phyloP scores from a whole-genome alignment of 2,113 vertebrate species.

The Parus major region DNA sequence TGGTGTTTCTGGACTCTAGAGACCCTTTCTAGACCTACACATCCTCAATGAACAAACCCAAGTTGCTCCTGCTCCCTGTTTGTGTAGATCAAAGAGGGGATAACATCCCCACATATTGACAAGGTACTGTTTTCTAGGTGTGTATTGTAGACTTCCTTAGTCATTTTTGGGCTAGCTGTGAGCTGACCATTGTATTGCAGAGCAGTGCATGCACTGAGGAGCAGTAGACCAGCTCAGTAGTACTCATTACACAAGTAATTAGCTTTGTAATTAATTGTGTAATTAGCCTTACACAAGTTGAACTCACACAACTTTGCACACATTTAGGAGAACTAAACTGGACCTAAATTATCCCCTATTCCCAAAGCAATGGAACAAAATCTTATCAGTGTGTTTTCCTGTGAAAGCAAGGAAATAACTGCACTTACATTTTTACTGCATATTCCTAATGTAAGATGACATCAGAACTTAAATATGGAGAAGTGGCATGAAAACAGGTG shows the following conservation, averaged over 20 bases:
- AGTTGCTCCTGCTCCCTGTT: not conserved
- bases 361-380: not conserved
- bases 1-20: not conserved
- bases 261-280: too few species aligned
- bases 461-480: not conserved
- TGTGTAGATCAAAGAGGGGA: not conserved
- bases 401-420: not conserved
- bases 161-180: not conserved
- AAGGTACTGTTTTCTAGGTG: not conserved
- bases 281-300: not conserved
- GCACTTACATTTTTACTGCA: constrained; percentile 1
- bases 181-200: not conserved
- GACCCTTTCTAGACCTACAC: not conserved
- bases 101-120: not conserved
- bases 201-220: not conserved
- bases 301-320: not conserved
- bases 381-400: not conserved
- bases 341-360: not conserved
- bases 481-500: not conserved
- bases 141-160: not conserved
- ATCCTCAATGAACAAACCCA: not conserved
- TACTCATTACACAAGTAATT: too few species aligned
- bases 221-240: not conserved
- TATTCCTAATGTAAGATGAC: not conserved
- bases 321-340: not conserved